phyloP scores from a whole-genome alignment of 2,797 vertebrate genomes.

The Naso thynnoides region DNA sequence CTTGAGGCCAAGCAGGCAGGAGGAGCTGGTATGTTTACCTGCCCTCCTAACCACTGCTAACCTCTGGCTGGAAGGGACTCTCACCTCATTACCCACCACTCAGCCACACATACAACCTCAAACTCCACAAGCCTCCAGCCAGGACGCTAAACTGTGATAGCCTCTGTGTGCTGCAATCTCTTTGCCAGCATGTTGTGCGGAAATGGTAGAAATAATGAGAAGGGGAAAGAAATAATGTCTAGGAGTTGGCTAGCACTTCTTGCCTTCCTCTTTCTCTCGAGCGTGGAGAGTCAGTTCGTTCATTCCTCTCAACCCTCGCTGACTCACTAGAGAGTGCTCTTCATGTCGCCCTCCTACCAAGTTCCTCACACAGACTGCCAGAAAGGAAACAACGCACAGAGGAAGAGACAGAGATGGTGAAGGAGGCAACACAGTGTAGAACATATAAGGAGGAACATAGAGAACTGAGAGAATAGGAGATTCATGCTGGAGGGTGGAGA shows the following conservation, averaged over 20 bases:
- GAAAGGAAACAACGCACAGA: constrained; percentile 54
- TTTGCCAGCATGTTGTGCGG: constrained; percentile 53
- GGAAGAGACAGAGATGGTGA: constrained; percentile 44
- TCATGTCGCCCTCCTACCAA: constrained; percentile 72
- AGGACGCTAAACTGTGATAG: constrained; percentile 49
- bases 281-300: constrained; percentile 42
- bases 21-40: constrained; percentile 79
- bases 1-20: constrained; percentile 69
- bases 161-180: constrained; percentile 38
- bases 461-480: constrained; percentile 64
- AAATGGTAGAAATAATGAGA: constrained; percentile 59
- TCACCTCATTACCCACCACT: constrained; percentile 81
- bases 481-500: constrained; percentile 56
- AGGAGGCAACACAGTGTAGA: constrained; percentile 47
- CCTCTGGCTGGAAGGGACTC: constrained; percentile 75
- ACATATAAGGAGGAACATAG: constrained; percentile 63
- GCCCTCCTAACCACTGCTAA: constrained; percentile 74
- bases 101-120: constrained; percentile 58
- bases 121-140: constrained; percentile 57
- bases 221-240: constrained; percentile 5
- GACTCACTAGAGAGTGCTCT: constrained; percentile 64
- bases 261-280: constrained; percentile 37
- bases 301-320: constrained; percentile 55
- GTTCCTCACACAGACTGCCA: constrained; percentile 61
- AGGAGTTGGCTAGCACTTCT: constrained; percentile 51